Percentiles rank a stretch among this genome's conserved stretches.
Evolutionary conservation across 2,113 vertebrate species (phyloP).

Genomic region (Climacteris rufus): DNA sequence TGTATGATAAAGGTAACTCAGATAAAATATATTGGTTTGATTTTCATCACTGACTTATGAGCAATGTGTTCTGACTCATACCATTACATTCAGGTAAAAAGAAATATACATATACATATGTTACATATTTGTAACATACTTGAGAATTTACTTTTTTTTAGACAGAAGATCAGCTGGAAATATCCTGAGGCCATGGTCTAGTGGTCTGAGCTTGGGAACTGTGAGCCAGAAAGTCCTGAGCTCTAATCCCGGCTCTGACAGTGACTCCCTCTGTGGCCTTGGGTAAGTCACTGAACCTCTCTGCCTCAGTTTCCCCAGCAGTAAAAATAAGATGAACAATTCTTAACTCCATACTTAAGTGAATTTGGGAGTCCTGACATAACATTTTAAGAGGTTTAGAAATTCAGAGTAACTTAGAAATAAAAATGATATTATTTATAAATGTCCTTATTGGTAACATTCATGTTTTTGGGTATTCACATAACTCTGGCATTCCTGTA

Average conservation of each 20-base stretch:
- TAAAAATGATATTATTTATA: not conserved
- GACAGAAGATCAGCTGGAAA: conserved; percentile 56
- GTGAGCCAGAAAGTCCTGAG: conserved; percentile 51
- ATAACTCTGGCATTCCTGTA: not conserved
- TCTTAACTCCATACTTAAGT: not conserved
- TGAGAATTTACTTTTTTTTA: conserved; percentile 64
- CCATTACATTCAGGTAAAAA: not conserved
- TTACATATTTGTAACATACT: conserved; percentile 48
- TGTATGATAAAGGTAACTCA: not conserved
- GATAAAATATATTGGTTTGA: not conserved
- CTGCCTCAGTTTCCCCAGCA: conserved; percentile 43
- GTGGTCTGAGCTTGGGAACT: conserved; percentile 52
- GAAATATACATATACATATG: not conserved
- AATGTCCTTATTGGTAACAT: not conserved
- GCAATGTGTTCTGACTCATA: not conserved
- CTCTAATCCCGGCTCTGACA: conserved; percentile 57
- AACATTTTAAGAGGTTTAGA: not conserved
- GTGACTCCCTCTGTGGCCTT: conserved; percentile 56
- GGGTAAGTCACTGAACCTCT: conserved; percentile 57
- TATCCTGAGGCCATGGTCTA: conserved; percentile 55
- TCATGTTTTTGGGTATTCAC: not conserved
- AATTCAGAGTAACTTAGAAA: not conserved
- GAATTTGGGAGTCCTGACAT: not conserved
- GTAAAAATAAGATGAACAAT: not conserved
- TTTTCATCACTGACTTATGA: not conserved